Base-by-base conservation (phyloP, 2,113 vertebrate genomes). In the Thamnophis sirtalis region DNA sequence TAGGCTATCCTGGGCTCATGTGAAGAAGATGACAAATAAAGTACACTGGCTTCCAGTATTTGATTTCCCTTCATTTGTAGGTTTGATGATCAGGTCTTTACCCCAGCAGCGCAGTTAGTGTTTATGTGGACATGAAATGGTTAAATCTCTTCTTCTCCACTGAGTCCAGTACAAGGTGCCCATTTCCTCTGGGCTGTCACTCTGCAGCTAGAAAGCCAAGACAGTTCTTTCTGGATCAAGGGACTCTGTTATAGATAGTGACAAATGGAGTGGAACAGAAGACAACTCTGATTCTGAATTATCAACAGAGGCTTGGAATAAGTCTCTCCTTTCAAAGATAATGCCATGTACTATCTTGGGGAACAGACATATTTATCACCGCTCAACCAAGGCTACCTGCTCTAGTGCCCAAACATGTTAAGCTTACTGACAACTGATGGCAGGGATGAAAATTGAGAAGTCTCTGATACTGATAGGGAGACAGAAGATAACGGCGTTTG, bases 181-280 rank as follows among this genome's bases (percentile, higher is more conserved):
- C 28, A 88, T 88, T 88, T 68, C 60, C n/a, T 80, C 86, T 92
- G 55, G 28, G 48, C 38, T 88, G 38, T 92, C 91, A 88, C 33
- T 56, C 68, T 58, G 53, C 26, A 88, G 80, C 60, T 88, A 2
- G 63, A 88, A 92, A 88, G 26, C 24, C 63, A 54, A 28, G 49
- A 43, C 17, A 22, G 26, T 84, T 84, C 49, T 92, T 84, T 43
- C 73, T 80, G 51, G 86, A 84, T 88, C 86, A 88, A 55, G 26
- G 51, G 53, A 56, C 51, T 73, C n/a, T 88, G 91, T 53, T 55
- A 73, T 63, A 88, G 86, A 73, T 92, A 86, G 60, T n/a, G 50
- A 87, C 58, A 92, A 92, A 86, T 92, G 91, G 87, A 53, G 63
- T 84, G 63, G 86, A 92, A 92, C 63, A 89, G 60, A 80, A 54